These are phyloP conservation scores for Linnaemya vulpina DNA, from an alignment of 2,888 invertebrate species.

Conservation along the genomic window DNA sequence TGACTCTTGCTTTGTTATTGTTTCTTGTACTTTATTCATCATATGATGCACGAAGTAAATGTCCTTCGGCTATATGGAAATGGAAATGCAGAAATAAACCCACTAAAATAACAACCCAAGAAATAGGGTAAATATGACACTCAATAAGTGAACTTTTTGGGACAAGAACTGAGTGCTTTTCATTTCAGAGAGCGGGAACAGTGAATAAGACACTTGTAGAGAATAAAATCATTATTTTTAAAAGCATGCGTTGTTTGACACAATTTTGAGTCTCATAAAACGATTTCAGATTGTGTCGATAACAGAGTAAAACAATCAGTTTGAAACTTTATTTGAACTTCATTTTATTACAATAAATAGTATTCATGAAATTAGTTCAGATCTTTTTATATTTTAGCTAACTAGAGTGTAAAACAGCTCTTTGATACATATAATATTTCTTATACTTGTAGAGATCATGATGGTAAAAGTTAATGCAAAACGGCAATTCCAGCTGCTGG, in stretches of 20 bases:
- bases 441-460: no score
- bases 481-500: no score
- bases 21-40: constrained; percentile 49
- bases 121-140: constrained; percentile 57
- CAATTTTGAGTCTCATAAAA: neutral
- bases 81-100: neutral
- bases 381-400: no score
- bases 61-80: constrained; percentile 65
- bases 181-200: neutral
- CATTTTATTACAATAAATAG: neutral
- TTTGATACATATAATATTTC: no score
- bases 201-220: neutral
- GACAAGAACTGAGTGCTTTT: constrained; percentile 50
- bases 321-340: constrained; percentile 1
- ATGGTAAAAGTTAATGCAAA: no score
- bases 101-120: constrained; percentile 7
- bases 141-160: constrained; percentile 68
- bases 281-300: neutral
- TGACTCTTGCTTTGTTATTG: constrained; percentile 51
- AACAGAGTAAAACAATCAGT: neutral
- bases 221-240: constrained; percentile 26
- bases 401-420: no score
- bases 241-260: constrained; percentile 6
- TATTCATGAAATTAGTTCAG: no score
- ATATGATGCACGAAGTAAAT: constrained; percentile 66